These are phyloP conservation scores for Agrypnia vestita DNA, from an alignment of 1,140 invertebrate species.

Conservation along the genomic window DNA sequence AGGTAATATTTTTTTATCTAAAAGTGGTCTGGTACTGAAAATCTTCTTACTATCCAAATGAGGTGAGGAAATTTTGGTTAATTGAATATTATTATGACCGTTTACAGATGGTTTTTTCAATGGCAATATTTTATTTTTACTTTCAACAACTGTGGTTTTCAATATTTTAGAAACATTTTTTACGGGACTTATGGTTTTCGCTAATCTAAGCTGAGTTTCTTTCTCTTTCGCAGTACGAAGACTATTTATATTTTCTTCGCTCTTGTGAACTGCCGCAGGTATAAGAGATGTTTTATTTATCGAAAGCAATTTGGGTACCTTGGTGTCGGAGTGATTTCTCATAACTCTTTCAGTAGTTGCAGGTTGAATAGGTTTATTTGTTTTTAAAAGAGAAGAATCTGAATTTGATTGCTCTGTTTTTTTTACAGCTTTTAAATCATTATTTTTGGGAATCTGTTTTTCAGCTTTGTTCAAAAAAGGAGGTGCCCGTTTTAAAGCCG, in stretches of 20 bases:
- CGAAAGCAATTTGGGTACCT: conserved; percentile 22
- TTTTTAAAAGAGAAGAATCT: background rate
- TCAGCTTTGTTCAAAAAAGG: conserved; percentile 21
- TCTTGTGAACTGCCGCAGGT: conserved; percentile 25
- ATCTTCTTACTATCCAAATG: conserved; percentile 17
- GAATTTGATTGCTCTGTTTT: conserved; percentile 11
- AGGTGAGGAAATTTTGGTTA: conserved; percentile 5
- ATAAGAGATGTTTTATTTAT: conserved; percentile 10
- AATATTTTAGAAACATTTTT: conserved; percentile 20
- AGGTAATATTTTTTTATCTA: conserved; percentile 19
- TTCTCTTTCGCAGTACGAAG: conserved; percentile 12
- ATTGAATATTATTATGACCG: background rate
- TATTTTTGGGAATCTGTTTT: conserved; percentile 1
- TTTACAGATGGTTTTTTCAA: conserved; percentile 6
- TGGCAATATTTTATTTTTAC: conserved; percentile 15
- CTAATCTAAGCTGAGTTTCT: background rate
- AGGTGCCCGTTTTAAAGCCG: conserved; percentile 1
- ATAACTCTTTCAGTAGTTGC: background rate
- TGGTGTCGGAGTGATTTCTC: conserved; percentile 32
- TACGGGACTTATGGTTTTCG: background rate
- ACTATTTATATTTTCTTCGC: conserved; percentile 25
- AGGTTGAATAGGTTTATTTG: background rate
- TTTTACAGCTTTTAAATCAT: background rate
- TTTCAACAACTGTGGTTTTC: conserved; percentile 20
- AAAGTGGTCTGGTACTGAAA: background rate